Evolutionary conservation across 1,140 invertebrate species (phyloP), one percentile per base, ranked within the genome.

Genomic region (Halesus radiatus): DNA sequence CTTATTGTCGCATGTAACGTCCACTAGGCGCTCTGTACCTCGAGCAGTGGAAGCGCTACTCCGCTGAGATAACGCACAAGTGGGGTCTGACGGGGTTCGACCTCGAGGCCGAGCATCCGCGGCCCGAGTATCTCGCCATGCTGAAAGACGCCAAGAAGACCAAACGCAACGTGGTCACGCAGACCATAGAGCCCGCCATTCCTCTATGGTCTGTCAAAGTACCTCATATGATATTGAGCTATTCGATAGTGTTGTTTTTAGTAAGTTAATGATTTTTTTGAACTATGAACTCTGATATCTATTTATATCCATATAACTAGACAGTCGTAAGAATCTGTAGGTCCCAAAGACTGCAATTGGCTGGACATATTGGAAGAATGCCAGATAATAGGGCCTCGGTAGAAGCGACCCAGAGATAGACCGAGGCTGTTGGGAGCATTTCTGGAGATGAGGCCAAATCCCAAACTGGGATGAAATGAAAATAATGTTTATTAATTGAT

Each of bases 21-120:
- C 7, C 37, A 13, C 0, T 82, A 95, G 95, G 93, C 26, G 93
- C 95, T 3, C 91, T 96, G 80, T 98, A 97, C 89, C 87, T 98
- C 83, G 98, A 99, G 89, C 90, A 98, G 80, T 99, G 98, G 98
- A 98, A 98, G 88, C 90, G 97, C 37, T 96, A 97, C 87, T 95
- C 96, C 1, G 94, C 95, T 0, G 94, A 96, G 89, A 96, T 98
- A 84, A 96, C 95, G 1, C 96, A 98, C 87, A 92, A 94, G 52
- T 98, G 96, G 96, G 96, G 97, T 88, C 90, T 98, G 66, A 96
- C 95, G 3, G 94, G 94, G 6, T 97, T 96, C 85, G 95, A 96
- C 89, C 90, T 94, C 52, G 93, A 96, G 84, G 94, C 96, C 84
- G 96, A 98, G 88, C 95, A 97, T 88, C 96, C 96, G 2, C 87